Conservation (phyloP, 2,797 vertebrate genomes). For the Gymnoscopelus braueri region DNA sequence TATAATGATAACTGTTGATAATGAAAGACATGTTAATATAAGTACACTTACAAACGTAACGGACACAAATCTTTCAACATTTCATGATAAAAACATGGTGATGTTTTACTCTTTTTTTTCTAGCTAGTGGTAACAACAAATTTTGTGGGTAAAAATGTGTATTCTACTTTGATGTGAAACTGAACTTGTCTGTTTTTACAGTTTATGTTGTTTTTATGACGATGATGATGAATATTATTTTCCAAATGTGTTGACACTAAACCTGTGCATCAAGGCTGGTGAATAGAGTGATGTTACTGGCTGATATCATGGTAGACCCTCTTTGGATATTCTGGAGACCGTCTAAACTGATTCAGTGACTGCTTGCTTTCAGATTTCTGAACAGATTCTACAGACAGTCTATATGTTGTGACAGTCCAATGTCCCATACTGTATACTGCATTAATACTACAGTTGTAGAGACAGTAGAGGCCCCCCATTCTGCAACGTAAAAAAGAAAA, state of each 20-base stretch:
- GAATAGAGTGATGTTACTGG: conserved; percentile 51
- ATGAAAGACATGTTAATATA: conserved; percentile 82
- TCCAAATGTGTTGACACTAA: conserved; percentile 74
- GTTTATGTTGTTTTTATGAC: conserved; percentile 69
- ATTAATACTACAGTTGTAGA: background rate
- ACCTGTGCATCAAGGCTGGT: conserved; percentile 52
- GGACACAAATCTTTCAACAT: conserved; percentile 31
- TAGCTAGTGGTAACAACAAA: conserved; percentile 72
- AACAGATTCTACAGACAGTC: too few relatives aligned
- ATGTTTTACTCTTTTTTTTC: conserved; percentile 60
- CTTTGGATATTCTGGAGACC: conserved; percentile 4
- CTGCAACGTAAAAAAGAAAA: too few relatives aligned
- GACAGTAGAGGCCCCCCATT: background rate
- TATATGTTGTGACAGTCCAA: background rate
- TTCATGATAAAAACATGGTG: conserved; percentile 66
- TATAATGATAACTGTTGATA: conserved; percentile 71
- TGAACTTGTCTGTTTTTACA: conserved; percentile 76
- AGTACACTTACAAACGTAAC: conserved; percentile 49
- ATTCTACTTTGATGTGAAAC: conserved; percentile 77
- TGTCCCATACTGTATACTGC: conserved; percentile 5
- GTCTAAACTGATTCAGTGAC: conserved; percentile 21
- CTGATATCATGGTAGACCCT: conserved; percentile 22
- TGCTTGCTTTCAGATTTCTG: conserved; percentile 21
- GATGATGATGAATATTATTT: conserved; percentile 61
- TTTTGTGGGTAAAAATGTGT: conserved; percentile 76